Evolutionary conservation across 2,888 invertebrate genomes (phyloP).

Genomic region (Melanotus villosus): DNA sequence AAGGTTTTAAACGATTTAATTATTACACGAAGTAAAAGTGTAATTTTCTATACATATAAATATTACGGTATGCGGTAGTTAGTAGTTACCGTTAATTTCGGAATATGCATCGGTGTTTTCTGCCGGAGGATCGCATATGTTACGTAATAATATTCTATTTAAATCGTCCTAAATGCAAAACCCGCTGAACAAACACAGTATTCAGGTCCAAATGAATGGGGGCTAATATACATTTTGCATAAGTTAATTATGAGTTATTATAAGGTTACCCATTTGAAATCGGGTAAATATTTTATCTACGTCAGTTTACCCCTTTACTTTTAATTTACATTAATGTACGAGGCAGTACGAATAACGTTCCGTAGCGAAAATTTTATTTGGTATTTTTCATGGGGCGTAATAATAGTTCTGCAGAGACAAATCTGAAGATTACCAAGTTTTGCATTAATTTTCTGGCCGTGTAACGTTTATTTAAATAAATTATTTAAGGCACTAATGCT

Average conservation of each 20-base stretch:
- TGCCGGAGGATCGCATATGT: conserved; percentile 2
- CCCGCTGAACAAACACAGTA: conserved; percentile 39
- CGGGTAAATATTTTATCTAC: conserved; percentile 17
- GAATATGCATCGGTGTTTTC: background rate
- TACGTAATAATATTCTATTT: conserved; percentile 29
- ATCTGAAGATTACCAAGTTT: conserved; percentile 58
- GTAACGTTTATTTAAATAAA: conserved; percentile 55
- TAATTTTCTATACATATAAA: too few species aligned
- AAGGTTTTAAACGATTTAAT: too few species aligned
- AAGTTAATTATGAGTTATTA: conserved; percentile 65
- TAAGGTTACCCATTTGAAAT: conserved; percentile 46
- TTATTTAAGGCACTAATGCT: conserved; percentile 52
- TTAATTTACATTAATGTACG: background rate
- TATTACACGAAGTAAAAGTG: too few species aligned
- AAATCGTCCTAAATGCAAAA: conserved; percentile 41
- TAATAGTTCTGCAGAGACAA: conserved; percentile 55
- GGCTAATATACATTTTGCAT: conserved; percentile 56
- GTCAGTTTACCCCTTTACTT: conserved; percentile 22
- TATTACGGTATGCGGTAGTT: too few species aligned
- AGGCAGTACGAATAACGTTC: background rate
- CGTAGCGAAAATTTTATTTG: conserved; percentile 12
- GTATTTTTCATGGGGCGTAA: conserved; percentile 38
- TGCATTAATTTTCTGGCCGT: conserved; percentile 56
- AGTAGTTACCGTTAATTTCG: too few species aligned
- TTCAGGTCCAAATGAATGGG: conserved; percentile 37